These are phyloP conservation scores for Nipponia nippon DNA, from an alignment of 2,113 vertebrate genomes.

Conservation along the genomic window DNA sequence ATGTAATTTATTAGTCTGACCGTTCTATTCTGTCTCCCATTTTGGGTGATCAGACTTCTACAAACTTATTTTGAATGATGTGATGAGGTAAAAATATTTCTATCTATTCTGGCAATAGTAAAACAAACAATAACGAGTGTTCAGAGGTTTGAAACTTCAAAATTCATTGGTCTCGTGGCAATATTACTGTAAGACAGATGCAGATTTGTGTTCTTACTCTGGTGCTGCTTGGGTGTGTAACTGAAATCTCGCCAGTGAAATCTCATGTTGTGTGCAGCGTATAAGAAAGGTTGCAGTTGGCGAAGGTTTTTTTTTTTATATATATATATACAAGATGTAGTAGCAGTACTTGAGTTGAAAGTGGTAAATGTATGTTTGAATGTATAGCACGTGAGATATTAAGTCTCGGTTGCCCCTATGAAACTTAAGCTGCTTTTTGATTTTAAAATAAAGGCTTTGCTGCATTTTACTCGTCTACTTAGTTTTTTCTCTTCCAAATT, in stretches of 20 bases:
- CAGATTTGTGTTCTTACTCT: background rate
- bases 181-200: background rate
- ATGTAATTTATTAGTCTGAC: background rate
- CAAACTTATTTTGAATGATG: conserved; percentile 8
- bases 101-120: conserved; percentile 8
- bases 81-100: conserved; percentile 28
- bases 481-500: background rate
- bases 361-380: background rate
- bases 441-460: conserved; percentile 26
- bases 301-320: background rate
- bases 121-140: background rate
- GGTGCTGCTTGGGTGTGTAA: background rate
- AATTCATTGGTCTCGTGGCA: conserved; percentile 22
- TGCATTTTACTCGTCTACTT: background rate
- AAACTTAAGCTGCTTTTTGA: background rate
- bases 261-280: background rate
- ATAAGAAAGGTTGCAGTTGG: background rate
- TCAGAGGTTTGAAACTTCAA: conserved; percentile 3
- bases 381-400: background rate
- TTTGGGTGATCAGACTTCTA: background rate
- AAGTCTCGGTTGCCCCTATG: background rate
- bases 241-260: background rate
- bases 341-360: background rate
- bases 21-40: background rate
- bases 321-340: background rate